phyloP scores from a whole-genome alignment of 2,113 vertebrate species.

The Cromileptes altivelis region DNA sequence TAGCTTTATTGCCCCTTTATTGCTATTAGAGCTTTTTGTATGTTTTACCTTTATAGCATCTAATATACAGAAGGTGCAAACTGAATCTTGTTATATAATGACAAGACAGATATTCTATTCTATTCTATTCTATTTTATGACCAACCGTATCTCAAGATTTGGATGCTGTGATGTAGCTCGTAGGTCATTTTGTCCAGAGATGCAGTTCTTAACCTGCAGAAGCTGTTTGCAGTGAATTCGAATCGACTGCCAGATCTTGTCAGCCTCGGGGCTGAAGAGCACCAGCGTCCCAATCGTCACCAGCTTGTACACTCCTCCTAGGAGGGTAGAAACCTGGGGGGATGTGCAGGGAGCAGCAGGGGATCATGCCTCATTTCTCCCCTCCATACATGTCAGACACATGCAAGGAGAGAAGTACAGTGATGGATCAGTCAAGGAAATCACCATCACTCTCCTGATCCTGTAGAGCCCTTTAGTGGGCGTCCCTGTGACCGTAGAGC shows the following conservation, averaged over 20 bases:
- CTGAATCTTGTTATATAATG: too few relatives aligned
- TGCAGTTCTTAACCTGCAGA: neutral
- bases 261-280: conserved; percentile 1
- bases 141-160: neutral
- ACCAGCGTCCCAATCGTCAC: neutral
- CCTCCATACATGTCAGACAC: conserved; percentile 2
- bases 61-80: too few relatives aligned
- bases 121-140: too few relatives aligned
- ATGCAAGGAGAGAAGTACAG: neutral
- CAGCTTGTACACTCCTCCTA: neutral
- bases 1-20: too few relatives aligned
- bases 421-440: conserved; percentile 14
- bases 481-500: neutral
- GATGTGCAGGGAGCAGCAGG: neutral
- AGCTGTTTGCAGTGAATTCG: conserved; percentile 2
- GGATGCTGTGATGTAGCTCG: neutral
- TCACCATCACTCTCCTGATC: neutral
- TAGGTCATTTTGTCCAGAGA: neutral
- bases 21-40: too few relatives aligned
- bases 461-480: neutral
- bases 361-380: conserved; percentile 24
- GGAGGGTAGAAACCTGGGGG: conserved; percentile 16
- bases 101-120: too few relatives aligned
- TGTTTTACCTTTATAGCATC: too few relatives aligned
- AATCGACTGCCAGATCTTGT: conserved; percentile 8